Percentiles rank a stretch among this genome's conserved stretches.
phyloP scores from a whole-genome alignment of 2,888 invertebrate genomes.

The Amorpha juglandis region DNA sequence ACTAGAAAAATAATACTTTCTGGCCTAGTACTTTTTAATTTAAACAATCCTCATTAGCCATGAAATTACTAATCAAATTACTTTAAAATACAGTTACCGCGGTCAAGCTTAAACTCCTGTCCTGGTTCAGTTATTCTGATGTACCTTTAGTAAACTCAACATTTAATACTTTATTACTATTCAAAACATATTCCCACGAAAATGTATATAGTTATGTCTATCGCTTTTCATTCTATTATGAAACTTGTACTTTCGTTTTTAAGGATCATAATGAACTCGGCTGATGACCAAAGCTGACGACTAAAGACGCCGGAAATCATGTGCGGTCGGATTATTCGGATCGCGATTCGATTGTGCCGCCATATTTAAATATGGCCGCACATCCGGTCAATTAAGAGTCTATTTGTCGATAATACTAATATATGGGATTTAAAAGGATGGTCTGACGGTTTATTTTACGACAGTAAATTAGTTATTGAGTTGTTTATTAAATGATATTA shows the following conservation, averaged over 20 bases:
- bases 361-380: conserved; percentile 57
- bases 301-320: conserved; percentile 29
- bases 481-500: too few species aligned
- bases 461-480: neutral
- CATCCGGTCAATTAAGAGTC: conserved; percentile 56
- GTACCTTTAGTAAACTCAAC: neutral
- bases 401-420: conserved; percentile 44
- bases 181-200: conserved; percentile 24
- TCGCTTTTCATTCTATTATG: neutral
- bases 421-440: conserved; percentile 6
- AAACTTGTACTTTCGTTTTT: conserved; percentile 8
- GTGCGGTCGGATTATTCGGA: conserved; percentile 70
- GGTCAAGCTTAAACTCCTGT: neutral
- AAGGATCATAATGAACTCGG: conserved; percentile 9
- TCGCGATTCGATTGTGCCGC: conserved; percentile 61
- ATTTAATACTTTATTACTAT: conserved; percentile 21
- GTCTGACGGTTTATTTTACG: neutral
- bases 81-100: neutral
- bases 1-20: neutral
- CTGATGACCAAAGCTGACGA: neutral
- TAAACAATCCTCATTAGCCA: conserved; percentile 4
- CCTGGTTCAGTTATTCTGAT: conserved; percentile 3
- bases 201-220: neutral
- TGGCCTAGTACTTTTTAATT: neutral
- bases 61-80: conserved; percentile 6